Percentiles rank a stretch among this genome's conserved stretches.
Evolutionary conservation across 1,140 invertebrate genomes (phyloP).

Genomic region (Rhopalosiphum maidis): DNA sequence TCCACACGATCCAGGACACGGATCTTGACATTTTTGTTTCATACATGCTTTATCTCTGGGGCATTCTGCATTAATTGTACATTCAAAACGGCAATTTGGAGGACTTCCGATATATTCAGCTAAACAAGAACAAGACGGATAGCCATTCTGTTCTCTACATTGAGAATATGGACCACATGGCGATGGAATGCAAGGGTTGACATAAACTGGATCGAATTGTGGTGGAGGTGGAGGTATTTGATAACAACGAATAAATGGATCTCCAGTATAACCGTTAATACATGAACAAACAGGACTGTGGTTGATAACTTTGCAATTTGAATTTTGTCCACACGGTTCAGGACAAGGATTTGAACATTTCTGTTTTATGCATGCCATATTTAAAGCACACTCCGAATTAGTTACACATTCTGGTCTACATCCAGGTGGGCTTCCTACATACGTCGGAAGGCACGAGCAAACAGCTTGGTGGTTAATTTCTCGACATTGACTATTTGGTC

Average conservation of each 20-base stretch:
- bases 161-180: slow-evolving; percentile 75
- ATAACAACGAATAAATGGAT: slow-evolving; percentile 67
- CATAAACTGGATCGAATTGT: slow-evolving; percentile 65
- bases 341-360: slow-evolving; percentile 69
- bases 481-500: slow-evolving; percentile 73
- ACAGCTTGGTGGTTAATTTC: slow-evolving; percentile 68
- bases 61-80: slow-evolving; percentile 71
- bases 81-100: slow-evolving; percentile 73
- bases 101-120: slow-evolving; percentile 69
- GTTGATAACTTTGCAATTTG: slow-evolving; percentile 66
- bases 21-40: slow-evolving; percentile 73
- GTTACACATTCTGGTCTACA: slow-evolving; percentile 71
- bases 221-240: slow-evolving; percentile 60
- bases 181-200: slow-evolving; percentile 72
- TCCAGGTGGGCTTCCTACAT: slow-evolving; percentile 69
- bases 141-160: slow-evolving; percentile 69
- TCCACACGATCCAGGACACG: slow-evolving; percentile 72
- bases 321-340: slow-evolving; percentile 67
- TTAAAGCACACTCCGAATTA: slow-evolving; percentile 68
- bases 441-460: slow-evolving; percentile 70
- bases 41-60: slow-evolving; percentile 70
- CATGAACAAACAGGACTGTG: slow-evolving; percentile 68
- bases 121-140: slow-evolving; percentile 72
- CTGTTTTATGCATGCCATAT: slow-evolving; percentile 69
- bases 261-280: slow-evolving; percentile 64